Base-by-base conservation (phyloP, 1,140 invertebrate genomes). In the Arctopsyche grandis region DNA sequence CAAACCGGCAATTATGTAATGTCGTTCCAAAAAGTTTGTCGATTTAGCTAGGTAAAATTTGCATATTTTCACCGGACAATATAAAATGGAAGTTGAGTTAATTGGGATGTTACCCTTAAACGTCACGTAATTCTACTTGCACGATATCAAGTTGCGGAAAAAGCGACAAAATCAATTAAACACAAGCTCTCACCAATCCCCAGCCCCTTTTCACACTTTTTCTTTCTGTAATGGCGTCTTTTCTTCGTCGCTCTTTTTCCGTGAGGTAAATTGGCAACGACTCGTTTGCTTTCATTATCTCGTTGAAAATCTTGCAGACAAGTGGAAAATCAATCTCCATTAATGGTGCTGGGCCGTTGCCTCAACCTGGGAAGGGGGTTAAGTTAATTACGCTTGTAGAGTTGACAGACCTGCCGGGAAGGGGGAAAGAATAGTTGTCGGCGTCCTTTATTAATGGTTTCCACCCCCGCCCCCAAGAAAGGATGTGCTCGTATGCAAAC, bases 251-350 rank as follows among this genome's bases (percentile, higher is more conserved):
- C 10, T 52, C 10, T 52, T 52, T 52, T 52, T 52, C 10, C 48
- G 48, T 16, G 26, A 0, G 24, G 24, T 4, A 22, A 60, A 60
- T 60, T 19, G 21, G 9, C 21, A 60, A 10, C 1, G 16, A 22
- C 70, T 52, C 71, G 12, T n/a, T 29, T 21, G 24, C 46, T 56
- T 58, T 56, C 71, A 56, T 76, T 63, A 63, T 76, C 74, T 63
- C 56, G 56, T 63, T 43, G 56, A 63, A 63, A 76, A 63, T 63
- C 29, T 76, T 44, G 12, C 56, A 60, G 74, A 44, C 74, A 60
- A 52, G 44, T 44, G 29, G 74, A 46, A 76, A 76, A 76, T 76
- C 74, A 76, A 76, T 76, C 56, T 76, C 56, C 58, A 76, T 76
- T 63, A 63, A 44, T 44, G 5, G 74, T 63, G n/a, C 16, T 14